Conservation (phyloP, 2,888 invertebrate genomes). For the Eretmocerus hayati region DNA sequence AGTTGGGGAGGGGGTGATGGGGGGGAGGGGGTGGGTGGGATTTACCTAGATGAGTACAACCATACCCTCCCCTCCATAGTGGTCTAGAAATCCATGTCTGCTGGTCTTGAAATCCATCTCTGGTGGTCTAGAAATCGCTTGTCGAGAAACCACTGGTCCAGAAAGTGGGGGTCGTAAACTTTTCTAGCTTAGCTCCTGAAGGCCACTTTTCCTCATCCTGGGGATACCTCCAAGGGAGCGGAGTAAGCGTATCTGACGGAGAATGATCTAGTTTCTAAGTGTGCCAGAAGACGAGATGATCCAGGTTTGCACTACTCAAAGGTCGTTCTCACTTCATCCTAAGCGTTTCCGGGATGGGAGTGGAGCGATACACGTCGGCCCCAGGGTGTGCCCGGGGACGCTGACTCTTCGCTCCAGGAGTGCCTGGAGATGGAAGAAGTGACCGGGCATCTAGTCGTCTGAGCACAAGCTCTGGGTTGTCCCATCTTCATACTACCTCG, state of each 20-base stretch:
- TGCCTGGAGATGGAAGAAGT: no score
- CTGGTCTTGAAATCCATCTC: neutral
- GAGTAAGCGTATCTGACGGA: no score
- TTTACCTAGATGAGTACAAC: neutral
- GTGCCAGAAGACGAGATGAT: neutral
- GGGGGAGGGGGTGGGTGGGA: neutral
- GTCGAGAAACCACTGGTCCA: neutral
- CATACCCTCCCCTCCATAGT: neutral
- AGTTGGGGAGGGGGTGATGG: neutral
- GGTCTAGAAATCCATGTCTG: neutral
- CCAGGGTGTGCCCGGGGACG: no score
- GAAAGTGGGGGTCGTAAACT: neutral
- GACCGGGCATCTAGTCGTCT: no score
- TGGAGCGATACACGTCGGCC: no score
- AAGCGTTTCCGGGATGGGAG: no score
- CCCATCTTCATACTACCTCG: no score
- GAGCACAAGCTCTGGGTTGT: no score
- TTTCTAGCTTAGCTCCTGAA: neutral
- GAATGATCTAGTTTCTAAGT: no score
- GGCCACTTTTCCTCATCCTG: neutral
- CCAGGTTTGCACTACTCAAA: neutral
- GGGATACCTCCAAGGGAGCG: neutral
- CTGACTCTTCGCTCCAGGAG: no score
- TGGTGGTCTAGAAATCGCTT: neutral
- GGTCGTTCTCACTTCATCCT: no score